Evolutionary conservation across 2,113 vertebrate species (phyloP).

Genomic region (Tretioscincus oriximinensis): DNA sequence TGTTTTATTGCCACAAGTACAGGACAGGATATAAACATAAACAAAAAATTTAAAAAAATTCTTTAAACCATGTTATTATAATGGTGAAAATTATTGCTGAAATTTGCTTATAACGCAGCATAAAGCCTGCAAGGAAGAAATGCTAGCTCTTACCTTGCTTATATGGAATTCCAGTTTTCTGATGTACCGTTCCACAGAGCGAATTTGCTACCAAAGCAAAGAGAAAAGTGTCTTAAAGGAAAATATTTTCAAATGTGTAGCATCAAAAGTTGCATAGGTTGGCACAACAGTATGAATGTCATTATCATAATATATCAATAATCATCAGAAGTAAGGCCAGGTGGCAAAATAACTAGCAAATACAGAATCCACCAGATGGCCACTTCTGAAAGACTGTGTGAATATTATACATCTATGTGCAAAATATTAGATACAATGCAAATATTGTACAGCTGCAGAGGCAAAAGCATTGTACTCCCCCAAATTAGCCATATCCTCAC

Average conservation of each 20-base stretch:
- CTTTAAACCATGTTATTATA: too few species aligned
- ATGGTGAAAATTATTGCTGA: not conserved
- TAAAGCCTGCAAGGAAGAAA: not conserved
- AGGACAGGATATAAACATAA: too few species aligned
- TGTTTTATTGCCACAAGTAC: too few species aligned
- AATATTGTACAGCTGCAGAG: too few species aligned
- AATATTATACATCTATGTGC: too few species aligned
- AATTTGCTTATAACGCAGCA: fast-evolving
- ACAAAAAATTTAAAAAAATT: too few species aligned
- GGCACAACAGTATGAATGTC: not conserved
- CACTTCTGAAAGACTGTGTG: too few species aligned
- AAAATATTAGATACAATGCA: too few species aligned
- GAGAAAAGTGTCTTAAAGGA: not conserved
- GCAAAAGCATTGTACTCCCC: not conserved
- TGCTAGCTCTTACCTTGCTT: constrained; percentile 82
- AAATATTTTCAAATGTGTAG: not conserved
- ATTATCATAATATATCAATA: not conserved
- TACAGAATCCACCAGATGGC: not conserved
- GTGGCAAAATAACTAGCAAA: not conserved
- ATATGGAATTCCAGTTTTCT: constrained; percentile 93
- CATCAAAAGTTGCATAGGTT: not conserved
- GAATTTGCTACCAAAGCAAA: constrained; percentile 81
- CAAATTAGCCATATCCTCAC: not conserved
- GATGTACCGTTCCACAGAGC: constrained; percentile 87
- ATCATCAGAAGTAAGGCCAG: not conserved